phyloP scores from a whole-genome alignment of 1,140 invertebrate species.

The Drosophila novamexicana region DNA sequence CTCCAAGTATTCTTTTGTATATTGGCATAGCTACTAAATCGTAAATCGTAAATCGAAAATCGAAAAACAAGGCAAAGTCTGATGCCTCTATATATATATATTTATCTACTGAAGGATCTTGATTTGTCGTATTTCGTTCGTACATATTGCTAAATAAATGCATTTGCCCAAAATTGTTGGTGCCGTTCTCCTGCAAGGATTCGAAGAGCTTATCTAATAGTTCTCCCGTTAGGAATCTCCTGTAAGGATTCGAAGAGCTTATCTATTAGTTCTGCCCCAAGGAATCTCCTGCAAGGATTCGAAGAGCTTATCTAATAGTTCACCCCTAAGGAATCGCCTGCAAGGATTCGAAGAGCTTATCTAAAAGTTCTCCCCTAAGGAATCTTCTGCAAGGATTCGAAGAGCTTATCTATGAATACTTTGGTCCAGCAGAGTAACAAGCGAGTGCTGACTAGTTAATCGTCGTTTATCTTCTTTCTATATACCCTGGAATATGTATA shows the following conservation, averaged over 20 bases:
- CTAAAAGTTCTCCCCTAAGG: no score
- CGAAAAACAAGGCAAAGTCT: constrained; percentile 53
- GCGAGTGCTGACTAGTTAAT: constrained; percentile 10
- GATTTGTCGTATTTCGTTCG: constrained; percentile 22
- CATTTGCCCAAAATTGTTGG: constrained; percentile 34
- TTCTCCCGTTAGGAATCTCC: no score
- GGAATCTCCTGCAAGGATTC: background rate
- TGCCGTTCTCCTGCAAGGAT: constrained; percentile 2
- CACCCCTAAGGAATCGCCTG: no score
- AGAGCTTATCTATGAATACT: constrained; percentile 1
- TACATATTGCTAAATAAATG: constrained; percentile 34
- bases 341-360: no score
- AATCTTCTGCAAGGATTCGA: background rate
- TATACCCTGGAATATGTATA: constrained; percentile 14
- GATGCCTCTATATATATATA: constrained; percentile 4
- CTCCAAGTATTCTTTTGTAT: constrained; percentile 36
- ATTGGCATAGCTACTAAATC: constrained; percentile 68
- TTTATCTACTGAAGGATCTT: constrained; percentile 19
- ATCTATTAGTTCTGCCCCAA: no score
- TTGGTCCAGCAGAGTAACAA: constrained; percentile 29
- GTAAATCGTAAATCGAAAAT: constrained; percentile 29
- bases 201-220: background rate
- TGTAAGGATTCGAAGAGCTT: no score
- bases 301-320: background rate
- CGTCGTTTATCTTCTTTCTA: constrained; percentile 36